Percentiles rank a stretch among this genome's conserved stretches.
phyloP scores from a whole-genome alignment of 2,797 vertebrate genomes.

The Ispidina lecontei region DNA sequence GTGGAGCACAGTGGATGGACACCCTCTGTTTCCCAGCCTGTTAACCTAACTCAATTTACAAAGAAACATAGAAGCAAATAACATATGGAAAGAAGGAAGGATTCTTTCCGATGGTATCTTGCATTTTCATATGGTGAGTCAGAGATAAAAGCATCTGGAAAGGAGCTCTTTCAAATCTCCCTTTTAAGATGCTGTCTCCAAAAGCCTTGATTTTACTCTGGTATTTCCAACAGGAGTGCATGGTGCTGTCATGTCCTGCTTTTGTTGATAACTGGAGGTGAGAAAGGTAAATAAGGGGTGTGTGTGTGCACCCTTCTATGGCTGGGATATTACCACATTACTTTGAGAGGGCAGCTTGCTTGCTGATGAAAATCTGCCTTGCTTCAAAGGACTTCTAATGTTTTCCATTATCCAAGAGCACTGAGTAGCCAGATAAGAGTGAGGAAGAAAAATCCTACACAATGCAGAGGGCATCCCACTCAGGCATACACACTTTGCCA shows the following conservation, averaged over 20 bases:
- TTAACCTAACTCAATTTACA: background rate
- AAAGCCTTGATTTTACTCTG: background rate
- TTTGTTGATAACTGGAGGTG: background rate
- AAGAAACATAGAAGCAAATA: conserved; percentile 29
- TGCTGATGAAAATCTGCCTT: background rate
- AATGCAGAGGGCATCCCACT: background rate
- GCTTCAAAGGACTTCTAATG: background rate
- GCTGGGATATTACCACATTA: background rate
- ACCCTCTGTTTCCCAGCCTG: background rate
- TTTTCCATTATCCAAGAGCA: background rate
- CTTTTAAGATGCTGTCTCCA: background rate
- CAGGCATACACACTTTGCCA: background rate
- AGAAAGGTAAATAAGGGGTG: background rate
- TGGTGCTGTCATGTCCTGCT: background rate
- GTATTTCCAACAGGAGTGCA: background rate
- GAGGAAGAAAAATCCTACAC: background rate
- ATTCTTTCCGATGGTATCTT: conserved; percentile 47
- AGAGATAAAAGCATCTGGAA: conserved; percentile 50
- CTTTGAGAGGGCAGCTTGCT: background rate
- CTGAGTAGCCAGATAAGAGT: background rate
- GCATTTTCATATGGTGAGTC: conserved; percentile 34
- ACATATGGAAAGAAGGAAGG: background rate
- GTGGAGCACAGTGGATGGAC: background rate
- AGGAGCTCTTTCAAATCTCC: conserved; percentile 8
- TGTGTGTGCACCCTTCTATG: accelerated